These are phyloP conservation scores for Cyprinodon diabolis DNA, from an alignment of 2,797 vertebrate genomes.

Conservation along the genomic window DNA sequence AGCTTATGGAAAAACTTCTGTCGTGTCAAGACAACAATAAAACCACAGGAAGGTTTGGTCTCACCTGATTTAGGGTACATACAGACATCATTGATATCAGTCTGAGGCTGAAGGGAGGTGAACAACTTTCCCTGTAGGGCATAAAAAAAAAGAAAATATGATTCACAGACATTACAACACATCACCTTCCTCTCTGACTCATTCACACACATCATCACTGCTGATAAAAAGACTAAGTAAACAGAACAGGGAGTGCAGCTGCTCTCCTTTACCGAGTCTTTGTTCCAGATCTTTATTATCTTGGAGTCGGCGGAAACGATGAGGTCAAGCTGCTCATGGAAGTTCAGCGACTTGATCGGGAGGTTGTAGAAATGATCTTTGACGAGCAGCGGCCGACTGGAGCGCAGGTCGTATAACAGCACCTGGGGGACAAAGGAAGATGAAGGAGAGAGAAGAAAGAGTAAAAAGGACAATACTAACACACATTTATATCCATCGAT, in stretches of 20 bases:
- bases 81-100: constrained; percentile 93
- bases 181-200: background rate
- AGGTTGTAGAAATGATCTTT: constrained; percentile 96
- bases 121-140: constrained; percentile 90
- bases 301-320: constrained; percentile 93
- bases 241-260: background rate
- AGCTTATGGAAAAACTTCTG: too few species aligned
- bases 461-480: background rate
- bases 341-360: constrained; percentile 91
- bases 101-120: constrained; percentile 92
- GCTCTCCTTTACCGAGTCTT: constrained; percentile 84
- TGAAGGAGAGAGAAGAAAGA: background rate
- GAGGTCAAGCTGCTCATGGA: constrained; percentile 88
- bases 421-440: constrained; percentile 76
- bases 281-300: constrained; percentile 98
- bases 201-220: background rate
- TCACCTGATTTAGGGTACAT: constrained; percentile 93
- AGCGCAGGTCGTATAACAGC: constrained; percentile 93
- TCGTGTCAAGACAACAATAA: background rate
- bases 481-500: too few species aligned
- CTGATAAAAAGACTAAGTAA: background rate
- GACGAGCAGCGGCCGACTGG: constrained; percentile 89
- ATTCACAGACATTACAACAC: background rate
- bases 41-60: background rate
- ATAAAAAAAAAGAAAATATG: background rate